Percentiles rank a stretch among this genome's conserved stretches.
These are phyloP conservation scores for Ostrea edulis DNA, from an alignment of 1,140 invertebrate species.

Conservation along the genomic window DNA sequence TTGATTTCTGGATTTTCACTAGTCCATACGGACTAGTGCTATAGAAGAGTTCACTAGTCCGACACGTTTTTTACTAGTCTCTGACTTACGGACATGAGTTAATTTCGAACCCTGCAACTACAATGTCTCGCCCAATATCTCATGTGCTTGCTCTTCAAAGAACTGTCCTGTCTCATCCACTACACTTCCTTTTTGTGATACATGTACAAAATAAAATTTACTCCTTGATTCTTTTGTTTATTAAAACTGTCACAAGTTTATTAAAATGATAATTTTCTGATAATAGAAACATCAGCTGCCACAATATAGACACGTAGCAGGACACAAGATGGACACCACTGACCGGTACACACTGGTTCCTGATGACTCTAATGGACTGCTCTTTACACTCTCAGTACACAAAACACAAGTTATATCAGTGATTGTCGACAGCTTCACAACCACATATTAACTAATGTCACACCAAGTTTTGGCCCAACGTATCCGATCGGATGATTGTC, in stretches of 20 bases:
- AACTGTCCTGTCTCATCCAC: no score
- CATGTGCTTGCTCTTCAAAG: neutral
- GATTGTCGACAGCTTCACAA: neutral
- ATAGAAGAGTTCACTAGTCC: no score
- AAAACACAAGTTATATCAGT: neutral
- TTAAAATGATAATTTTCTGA: constrained; percentile 2
- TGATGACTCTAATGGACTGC: neutral
- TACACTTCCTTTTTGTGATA: no score
- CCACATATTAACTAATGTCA: neutral
- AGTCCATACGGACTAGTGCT: no score
- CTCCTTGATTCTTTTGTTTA: no score
- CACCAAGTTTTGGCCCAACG: neutral
- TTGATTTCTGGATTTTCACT: no score
- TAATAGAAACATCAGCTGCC: constrained; percentile 31
- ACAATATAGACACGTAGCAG: neutral
- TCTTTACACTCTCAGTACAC: neutral
- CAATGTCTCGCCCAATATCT: no score
- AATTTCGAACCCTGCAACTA: no score
- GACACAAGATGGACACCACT: neutral
- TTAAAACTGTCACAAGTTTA: neutral
- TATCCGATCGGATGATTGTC: neutral
- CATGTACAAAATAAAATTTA: no score
- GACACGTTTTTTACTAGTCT: no score
- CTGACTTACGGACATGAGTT: no score
- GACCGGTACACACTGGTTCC: neutral